Evolutionary conservation across 2,888 invertebrate genomes (phyloP).

Genomic region (Ormyrus thymus): DNA sequence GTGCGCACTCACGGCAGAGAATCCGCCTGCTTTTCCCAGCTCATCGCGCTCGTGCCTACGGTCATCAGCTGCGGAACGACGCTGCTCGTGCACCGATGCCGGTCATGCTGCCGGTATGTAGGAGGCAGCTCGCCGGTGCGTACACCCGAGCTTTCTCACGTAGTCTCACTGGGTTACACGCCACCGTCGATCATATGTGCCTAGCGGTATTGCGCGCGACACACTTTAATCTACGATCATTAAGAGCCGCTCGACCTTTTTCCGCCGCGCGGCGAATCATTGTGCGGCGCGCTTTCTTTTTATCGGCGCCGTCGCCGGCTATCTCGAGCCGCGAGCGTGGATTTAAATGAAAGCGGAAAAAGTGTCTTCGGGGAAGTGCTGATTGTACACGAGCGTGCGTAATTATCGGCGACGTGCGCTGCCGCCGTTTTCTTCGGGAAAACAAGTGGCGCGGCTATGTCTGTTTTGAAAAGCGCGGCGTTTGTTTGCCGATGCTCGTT

Average conservation of each 20-base stretch:
- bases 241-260: background rate
- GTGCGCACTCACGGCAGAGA: too few species aligned
- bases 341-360: too few species aligned
- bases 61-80: background rate
- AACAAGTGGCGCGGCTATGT: too few species aligned
- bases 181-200: background rate
- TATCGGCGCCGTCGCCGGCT: background rate
- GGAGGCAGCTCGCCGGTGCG: background rate
- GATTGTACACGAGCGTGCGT: too few species aligned
- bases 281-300: background rate
- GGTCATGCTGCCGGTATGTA: constrained; percentile 11
- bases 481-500: too few species aligned
- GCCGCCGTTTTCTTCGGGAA: too few species aligned
- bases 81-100: background rate
- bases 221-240: constrained; percentile 39
- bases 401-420: too few species aligned
- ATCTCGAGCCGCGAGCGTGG: too few species aligned
- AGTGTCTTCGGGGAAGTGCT: too few species aligned
- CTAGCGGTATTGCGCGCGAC: constrained; percentile 26
- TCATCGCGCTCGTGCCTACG: too few species aligned
- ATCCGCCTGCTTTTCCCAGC: too few species aligned
- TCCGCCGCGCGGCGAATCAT: background rate
- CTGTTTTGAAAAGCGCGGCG: too few species aligned
- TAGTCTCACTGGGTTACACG: constrained; percentile 19
- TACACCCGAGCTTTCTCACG: constrained; percentile 22